Conservation (phyloP, 2,888 invertebrate species). For the Lepidonotus clava region DNA sequence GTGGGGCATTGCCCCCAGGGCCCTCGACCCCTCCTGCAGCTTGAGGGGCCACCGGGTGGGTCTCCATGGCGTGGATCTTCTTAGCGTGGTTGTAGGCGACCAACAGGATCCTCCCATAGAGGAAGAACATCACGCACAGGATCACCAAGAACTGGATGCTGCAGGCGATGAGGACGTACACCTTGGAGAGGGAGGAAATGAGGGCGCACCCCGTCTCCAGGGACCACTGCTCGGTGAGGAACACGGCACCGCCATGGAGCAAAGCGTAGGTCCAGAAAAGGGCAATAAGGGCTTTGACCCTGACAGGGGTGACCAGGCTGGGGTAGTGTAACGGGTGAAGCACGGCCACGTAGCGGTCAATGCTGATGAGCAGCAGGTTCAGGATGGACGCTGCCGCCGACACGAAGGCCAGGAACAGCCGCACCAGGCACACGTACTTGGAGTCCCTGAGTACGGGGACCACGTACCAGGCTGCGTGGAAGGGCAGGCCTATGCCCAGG, state of each 20-base stretch:
- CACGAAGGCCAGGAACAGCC: background rate
- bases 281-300: background rate
- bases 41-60: background rate
- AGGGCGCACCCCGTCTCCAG: background rate
- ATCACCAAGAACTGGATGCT: background rate
- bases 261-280: background rate
- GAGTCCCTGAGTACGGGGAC: background rate
- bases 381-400: background rate
- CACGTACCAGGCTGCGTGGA: background rate
- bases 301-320: background rate
- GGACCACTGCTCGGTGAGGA: background rate
- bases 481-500: background rate
- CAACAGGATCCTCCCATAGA: background rate
- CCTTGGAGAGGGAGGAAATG: background rate
- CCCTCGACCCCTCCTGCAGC: background rate
- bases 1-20: background rate
- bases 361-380: background rate
- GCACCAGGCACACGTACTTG: background rate
- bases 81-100: background rate
- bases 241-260: background rate
- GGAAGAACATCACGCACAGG: background rate
- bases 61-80: background rate
- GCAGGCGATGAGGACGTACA: background rate
- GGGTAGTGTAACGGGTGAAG: background rate
- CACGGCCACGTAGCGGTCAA: background rate